Conservation (phyloP, 2,113 vertebrate species). For the Otocyon megalotis region DNA sequence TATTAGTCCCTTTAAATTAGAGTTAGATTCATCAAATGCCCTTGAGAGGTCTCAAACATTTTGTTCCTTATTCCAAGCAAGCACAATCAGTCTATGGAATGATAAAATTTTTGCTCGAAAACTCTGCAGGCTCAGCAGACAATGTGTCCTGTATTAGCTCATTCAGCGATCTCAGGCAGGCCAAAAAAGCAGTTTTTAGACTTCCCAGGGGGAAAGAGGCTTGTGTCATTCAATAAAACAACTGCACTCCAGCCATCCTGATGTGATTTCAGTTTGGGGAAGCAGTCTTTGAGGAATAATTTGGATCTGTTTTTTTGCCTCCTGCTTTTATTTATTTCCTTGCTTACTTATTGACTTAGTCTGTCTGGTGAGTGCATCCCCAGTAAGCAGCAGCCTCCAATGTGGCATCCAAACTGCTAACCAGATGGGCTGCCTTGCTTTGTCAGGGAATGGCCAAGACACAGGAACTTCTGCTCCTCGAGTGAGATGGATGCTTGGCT, state of each 20-base stretch:
- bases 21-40: conserved; percentile 87
- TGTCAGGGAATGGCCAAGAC: neutral
- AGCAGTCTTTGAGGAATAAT: conserved; percentile 80
- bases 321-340: conserved; percentile 38
- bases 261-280: conserved; percentile 72
- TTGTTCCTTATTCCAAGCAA: conserved; percentile 74
- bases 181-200: conserved; percentile 82
- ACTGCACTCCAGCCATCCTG: conserved; percentile 68
- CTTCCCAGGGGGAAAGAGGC: conserved; percentile 74
- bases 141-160: conserved; percentile 83
- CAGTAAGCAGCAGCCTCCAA: conserved; percentile 49
- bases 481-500: conserved; percentile 33
- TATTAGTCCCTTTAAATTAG: conserved; percentile 90
- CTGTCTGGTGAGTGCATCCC: conserved; percentile 60
- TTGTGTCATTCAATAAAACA: conserved; percentile 84
- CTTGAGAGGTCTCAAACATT: conserved; percentile 84
- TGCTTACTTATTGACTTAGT: conserved; percentile 28
- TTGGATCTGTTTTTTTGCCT: conserved; percentile 20
- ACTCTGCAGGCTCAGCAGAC: conserved; percentile 84
- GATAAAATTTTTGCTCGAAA: conserved; percentile 84
- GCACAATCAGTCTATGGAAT: conserved; percentile 73
- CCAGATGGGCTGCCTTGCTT: conserved; percentile 52
- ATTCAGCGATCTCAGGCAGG: conserved; percentile 80
- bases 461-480: neutral
- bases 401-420: neutral